Conservation (phyloP, 2,797 vertebrate genomes). For the Acanthurus leucopareius region DNA sequence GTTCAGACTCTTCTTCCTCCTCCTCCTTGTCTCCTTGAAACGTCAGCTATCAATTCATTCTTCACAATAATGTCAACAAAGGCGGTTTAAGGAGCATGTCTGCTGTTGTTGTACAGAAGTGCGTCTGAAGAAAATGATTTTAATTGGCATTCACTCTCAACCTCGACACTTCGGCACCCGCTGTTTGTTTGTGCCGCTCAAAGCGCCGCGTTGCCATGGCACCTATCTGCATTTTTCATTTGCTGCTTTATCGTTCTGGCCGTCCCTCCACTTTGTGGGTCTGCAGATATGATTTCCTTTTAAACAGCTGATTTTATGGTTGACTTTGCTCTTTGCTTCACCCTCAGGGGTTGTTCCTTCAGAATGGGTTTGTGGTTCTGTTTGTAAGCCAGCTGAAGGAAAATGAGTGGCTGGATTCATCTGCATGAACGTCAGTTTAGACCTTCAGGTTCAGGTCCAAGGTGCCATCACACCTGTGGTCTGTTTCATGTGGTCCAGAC, state of each 20-base stretch:
- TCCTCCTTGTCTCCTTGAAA: conserved; percentile 18
- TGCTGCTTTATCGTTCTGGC: conserved; percentile 54
- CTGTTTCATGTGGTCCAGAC: not conserved
- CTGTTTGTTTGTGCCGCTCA: conserved; percentile 72
- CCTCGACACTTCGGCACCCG: conserved; percentile 48
- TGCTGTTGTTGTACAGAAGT: conserved; percentile 32
- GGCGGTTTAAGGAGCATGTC: conserved; percentile 16
- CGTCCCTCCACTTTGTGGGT: conserved; percentile 68
- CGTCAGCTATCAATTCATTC: conserved; percentile 29
- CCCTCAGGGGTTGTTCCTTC: conserved; percentile 47
- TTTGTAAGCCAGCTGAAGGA: conserved; percentile 28
- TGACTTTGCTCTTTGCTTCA: conserved; percentile 63
- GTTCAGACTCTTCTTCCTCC: conserved; percentile 36
- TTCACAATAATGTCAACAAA: conserved; percentile 34
- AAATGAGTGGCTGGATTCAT: conserved; percentile 15
- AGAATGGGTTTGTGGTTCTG: conserved; percentile 33
- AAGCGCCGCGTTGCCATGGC: conserved; percentile 66
- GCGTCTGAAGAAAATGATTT: conserved; percentile 57
- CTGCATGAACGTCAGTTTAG: not conserved
- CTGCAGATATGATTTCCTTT: conserved; percentile 75
- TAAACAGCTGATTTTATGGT: conserved; percentile 70
- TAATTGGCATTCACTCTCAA: conserved; percentile 71
- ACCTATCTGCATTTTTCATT: conserved; percentile 77
- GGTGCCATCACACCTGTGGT: conserved; percentile 4
- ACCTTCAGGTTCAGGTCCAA: not conserved